Evolutionary conservation across 2,888 invertebrate species (phyloP).

Genomic region (Melanophora roralis): DNA sequence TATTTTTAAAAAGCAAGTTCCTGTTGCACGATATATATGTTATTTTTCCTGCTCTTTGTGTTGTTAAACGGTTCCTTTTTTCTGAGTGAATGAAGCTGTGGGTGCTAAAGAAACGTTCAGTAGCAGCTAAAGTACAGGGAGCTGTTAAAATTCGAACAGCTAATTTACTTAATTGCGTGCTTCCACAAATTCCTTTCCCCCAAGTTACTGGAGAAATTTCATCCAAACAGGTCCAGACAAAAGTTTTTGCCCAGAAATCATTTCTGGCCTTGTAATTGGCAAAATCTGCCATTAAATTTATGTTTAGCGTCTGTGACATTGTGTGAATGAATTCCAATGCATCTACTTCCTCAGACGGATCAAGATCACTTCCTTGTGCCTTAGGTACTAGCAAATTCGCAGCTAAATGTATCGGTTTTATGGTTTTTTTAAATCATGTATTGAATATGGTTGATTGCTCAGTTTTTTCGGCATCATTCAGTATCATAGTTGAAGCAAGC

Average conservation of each 20-base stretch:
- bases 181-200: constrained; percentile 35
- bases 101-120: constrained; percentile 41
- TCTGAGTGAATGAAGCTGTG: constrained; percentile 38
- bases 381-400: constrained; percentile 45
- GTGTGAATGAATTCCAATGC: constrained; percentile 45
- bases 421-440: constrained; percentile 50
- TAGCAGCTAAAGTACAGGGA: constrained; percentile 40
- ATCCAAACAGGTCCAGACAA: constrained; percentile 35
- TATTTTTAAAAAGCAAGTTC: constrained; percentile 16
- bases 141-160: constrained; percentile 30
- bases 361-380: constrained; percentile 45
- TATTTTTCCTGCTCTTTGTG: constrained; percentile 44
- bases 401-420: constrained; percentile 55
- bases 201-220: constrained; percentile 42
- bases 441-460: too few species aligned
- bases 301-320: constrained; percentile 42
- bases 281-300: constrained; percentile 18
- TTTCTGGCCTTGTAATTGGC: constrained; percentile 35
- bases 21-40: constrained; percentile 23
- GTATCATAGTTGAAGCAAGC: too few species aligned
- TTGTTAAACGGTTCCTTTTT: constrained; percentile 45
- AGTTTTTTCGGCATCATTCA: too few species aligned
- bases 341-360: constrained; percentile 46
- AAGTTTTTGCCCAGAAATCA: background rate
- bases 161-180: background rate